phyloP scores from a whole-genome alignment of 2,113 vertebrate species.

The Accipiter virgatus region DNA sequence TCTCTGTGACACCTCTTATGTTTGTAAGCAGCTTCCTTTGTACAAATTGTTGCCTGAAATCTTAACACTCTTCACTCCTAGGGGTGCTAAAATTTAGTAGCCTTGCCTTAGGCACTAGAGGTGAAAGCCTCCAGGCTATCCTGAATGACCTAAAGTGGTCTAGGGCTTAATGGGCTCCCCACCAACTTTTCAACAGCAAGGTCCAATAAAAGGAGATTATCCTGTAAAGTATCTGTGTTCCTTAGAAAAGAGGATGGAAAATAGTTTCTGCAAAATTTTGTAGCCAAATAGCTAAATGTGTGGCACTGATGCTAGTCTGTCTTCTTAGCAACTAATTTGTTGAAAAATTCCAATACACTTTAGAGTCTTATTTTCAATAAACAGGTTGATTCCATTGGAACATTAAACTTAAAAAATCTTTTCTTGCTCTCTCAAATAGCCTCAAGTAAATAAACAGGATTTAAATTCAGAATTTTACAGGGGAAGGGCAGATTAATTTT shows the following conservation, averaged over 20 bases:
- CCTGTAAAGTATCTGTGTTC: neutral
- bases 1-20: neutral
- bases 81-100: neutral
- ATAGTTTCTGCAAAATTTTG: neutral
- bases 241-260: neutral
- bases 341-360: neutral
- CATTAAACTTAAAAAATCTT: neutral
- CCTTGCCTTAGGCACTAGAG: neutral
- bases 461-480: neutral
- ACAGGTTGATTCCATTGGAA: neutral
- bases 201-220: neutral
- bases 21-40: neutral
- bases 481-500: neutral
- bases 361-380: neutral
- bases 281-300: neutral
- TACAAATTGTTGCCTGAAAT: neutral
- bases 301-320: neutral
- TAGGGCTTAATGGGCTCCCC: neutral
- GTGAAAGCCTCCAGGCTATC: neutral
- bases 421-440: neutral
- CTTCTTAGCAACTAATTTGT: neutral
- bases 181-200: neutral
- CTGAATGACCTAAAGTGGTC: neutral
- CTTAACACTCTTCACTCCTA: neutral
- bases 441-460: slow-evolving; percentile 14